These are phyloP conservation scores for Eulithis testata DNA, from an alignment of 2,888 invertebrate genomes.

Conservation along the genomic window DNA sequence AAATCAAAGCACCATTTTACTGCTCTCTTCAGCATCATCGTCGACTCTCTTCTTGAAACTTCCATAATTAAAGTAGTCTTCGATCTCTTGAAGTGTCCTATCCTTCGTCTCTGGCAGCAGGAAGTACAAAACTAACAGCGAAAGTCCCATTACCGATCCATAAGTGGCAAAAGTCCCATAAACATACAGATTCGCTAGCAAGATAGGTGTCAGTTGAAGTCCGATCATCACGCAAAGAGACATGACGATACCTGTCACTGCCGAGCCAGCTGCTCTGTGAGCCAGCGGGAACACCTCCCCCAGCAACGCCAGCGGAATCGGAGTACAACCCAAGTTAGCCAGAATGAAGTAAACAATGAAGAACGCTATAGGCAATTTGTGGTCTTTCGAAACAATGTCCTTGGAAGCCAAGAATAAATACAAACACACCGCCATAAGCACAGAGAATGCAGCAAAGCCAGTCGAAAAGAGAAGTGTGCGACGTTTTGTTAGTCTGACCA, in stretches of 20 bases:
- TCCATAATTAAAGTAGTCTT: constrained; percentile 66
- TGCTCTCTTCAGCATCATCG: constrained; percentile 20
- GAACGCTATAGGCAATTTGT: constrained; percentile 48
- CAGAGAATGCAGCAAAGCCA: constrained; percentile 48
- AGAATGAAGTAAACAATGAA: constrained; percentile 55
- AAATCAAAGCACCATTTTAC: constrained; percentile 28
- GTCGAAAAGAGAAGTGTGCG: constrained; percentile 54
- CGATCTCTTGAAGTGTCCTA: constrained; percentile 86
- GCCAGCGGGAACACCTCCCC: constrained; percentile 59
- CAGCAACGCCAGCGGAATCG: constrained; percentile 55
- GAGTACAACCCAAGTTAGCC: constrained; percentile 59
- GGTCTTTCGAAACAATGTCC: constrained; percentile 46
- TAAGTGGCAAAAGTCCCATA: constrained; percentile 65
- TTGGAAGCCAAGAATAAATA: constrained; percentile 48
- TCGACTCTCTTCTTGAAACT: constrained; percentile 14
- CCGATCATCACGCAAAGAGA: constrained; percentile 48
- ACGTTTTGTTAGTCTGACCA: constrained; percentile 54
- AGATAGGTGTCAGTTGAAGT: constrained; percentile 52
- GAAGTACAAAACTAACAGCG: constrained; percentile 30
- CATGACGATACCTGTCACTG: constrained; percentile 51
- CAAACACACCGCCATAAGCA: constrained; percentile 47
- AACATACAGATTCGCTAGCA: constrained; percentile 51
- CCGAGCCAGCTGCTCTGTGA: constrained; percentile 53
- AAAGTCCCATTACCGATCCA: constrained; percentile 43
- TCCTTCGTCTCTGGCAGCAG: constrained; percentile 87